These are phyloP conservation scores for Hyperopisus bebe DNA, from an alignment of 2,113 vertebrate genomes.

Conservation along the genomic window DNA sequence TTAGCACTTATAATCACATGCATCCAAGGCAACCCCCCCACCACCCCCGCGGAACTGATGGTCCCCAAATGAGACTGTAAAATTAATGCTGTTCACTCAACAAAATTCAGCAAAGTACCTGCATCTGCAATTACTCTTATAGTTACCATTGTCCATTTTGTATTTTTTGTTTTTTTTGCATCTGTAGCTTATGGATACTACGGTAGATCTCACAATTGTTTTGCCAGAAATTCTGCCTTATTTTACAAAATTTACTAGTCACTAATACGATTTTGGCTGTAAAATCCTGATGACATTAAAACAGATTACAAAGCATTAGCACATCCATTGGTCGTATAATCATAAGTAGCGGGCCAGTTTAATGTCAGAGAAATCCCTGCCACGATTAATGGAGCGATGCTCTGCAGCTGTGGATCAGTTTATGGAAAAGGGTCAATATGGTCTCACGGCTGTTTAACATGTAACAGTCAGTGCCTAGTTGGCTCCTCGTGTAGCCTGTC, in stretches of 20 bases:
- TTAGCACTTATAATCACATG: not conserved
- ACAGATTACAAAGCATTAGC: conserved; percentile 7
- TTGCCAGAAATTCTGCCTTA: not conserved
- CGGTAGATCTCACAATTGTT: not conserved
- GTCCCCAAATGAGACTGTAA: not conserved
- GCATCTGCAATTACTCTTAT: not conserved
- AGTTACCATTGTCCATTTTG: not conserved
- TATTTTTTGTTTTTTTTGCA: not conserved
- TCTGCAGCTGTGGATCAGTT: not conserved
- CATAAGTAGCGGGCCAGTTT: not conserved
- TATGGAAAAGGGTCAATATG: not conserved
- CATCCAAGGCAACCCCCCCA: not conserved
- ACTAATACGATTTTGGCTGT: not conserved
- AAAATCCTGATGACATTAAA: conserved; percentile 1
- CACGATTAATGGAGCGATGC: not conserved
- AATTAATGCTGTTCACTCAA: not conserved
- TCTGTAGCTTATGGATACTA: not conserved
- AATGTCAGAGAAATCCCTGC: not conserved
- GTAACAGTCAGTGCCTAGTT: not conserved
- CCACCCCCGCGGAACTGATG: not conserved
- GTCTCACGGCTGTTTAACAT: not conserved
- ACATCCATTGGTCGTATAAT: not conserved
- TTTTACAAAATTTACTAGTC: not conserved
- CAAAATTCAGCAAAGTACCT: not conserved
- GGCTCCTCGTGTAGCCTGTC: not conserved